Conservation (phyloP, 1,140 invertebrate species). For the Euura saliciscinereae region DNA sequence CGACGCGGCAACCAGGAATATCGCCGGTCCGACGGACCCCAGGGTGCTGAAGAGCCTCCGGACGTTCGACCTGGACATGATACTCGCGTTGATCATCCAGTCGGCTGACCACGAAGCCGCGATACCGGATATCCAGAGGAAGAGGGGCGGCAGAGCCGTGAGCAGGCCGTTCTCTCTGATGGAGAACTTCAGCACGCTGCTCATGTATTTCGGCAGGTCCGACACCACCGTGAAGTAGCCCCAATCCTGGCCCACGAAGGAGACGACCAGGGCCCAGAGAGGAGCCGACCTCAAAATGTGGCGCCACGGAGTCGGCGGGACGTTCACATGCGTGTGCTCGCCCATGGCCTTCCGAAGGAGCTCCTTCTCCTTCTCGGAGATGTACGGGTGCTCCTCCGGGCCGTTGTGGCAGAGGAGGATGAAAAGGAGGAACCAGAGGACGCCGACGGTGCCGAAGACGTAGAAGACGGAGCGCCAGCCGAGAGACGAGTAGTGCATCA, state of each 20-base stretch:
- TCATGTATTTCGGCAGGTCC: constrained; percentile 74
- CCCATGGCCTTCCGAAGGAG: constrained; percentile 68
- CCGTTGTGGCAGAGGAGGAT: constrained; percentile 70
- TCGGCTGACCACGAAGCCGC: constrained; percentile 77
- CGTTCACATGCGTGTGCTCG: constrained; percentile 50
- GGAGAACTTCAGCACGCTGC: constrained; percentile 81
- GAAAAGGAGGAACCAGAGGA: constrained; percentile 50
- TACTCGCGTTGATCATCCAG: constrained; percentile 65
- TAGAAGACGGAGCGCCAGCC: constrained; percentile 69
- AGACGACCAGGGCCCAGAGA: constrained; percentile 71
- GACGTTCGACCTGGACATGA: constrained; percentile 58
- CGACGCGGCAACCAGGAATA: constrained; percentile 63
- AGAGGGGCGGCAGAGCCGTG: constrained; percentile 73
- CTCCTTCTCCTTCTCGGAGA: constrained; percentile 73
- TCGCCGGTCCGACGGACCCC: constrained; percentile 59
- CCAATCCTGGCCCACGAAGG: constrained; percentile 87
- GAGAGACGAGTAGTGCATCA: constrained; percentile 70
- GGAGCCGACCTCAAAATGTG: constrained; percentile 74
- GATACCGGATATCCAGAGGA: constrained; percentile 74
- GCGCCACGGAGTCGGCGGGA: constrained; percentile 69
- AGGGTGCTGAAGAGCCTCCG: constrained; percentile 65
- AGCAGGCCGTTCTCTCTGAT: constrained; percentile 70
- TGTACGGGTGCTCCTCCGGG: constrained; percentile 81
- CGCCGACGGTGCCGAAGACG: constrained; percentile 33
- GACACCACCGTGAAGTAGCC: constrained; percentile 80